These are phyloP conservation scores for Papilio aristodemus DNA, from an alignment of 1,140 invertebrate genomes.

Conservation along the genomic window DNA sequence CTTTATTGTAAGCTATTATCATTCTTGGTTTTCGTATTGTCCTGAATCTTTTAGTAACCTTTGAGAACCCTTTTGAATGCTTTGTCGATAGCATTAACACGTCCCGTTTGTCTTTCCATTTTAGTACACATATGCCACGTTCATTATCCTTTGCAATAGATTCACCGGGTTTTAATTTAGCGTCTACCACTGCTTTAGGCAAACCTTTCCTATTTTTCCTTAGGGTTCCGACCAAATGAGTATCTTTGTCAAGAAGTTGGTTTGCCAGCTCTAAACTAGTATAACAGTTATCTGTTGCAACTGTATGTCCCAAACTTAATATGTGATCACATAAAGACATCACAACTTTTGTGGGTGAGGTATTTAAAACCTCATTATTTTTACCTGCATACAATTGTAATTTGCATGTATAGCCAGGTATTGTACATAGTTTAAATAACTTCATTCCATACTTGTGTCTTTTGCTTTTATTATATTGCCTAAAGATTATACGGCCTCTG, in stretches of 20 bases:
- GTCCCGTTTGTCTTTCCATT: conserved; percentile 66
- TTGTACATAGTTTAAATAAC: conserved; percentile 60
- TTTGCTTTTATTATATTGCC: conserved; percentile 62
- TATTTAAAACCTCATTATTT: not conserved
- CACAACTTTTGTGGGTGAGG: not conserved
- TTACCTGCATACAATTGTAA: not conserved
- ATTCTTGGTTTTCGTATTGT: too few species aligned
- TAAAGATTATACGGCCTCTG: conserved; percentile 59
- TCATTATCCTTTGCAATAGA: conserved; percentile 49
- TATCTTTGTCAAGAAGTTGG: conserved; percentile 52
- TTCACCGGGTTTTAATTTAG: conserved; percentile 58
- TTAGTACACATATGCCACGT: conserved; percentile 57
- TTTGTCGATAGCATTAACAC: not conserved
- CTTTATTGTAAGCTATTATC: too few species aligned
- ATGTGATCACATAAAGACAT: conserved; percentile 18
- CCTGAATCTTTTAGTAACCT: too few species aligned
- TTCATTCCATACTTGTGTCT: conserved; percentile 65
- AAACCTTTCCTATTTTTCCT: conserved; percentile 52
- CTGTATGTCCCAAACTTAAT: not conserved
- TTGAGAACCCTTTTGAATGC: too few species aligned
- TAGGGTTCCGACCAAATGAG: conserved; percentile 68
- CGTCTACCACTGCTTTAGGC: conserved; percentile 52
- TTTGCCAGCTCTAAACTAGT: conserved; percentile 44
- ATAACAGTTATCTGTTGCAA: conserved; percentile 43
- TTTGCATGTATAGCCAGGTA: conserved; percentile 21